Base-by-base conservation (phyloP, 1,140 invertebrate species). In the Lordiphosa collinella region DNA sequence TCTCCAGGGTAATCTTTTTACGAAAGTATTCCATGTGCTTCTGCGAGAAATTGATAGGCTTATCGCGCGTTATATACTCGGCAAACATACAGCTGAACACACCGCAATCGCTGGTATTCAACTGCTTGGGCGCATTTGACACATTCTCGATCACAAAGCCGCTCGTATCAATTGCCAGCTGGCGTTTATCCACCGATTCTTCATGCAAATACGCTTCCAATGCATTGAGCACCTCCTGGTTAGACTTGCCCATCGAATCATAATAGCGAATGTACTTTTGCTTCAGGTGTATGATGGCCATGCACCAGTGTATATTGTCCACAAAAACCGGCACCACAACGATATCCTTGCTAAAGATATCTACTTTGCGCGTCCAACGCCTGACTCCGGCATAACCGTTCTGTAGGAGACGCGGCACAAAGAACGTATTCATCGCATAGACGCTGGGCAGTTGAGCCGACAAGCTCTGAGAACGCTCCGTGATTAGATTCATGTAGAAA, bases 1-100 rank as follows among this genome's bases (percentile, higher is more conserved):
- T 97, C 91, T 99, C 98, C 56, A 97, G 94, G 5, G 95, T 93
- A 94, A 98, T 98, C 90, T 97, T 94, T 14, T 93, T 90, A 41
- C 98, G 91, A 84, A 98, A 96, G 82, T 97, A 98, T 0, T 95
- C 95, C 96, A 99, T 99, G 88, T 99, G 89, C 29, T 95, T 92
- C 90, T 98, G 97, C 0, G 90, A 90, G 85, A 95, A 95, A 16
- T 91, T 92, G 75, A 98, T 95, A 35, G 92, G 92, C 11, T 93
- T 94, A 82, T 94, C 92, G 38, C 96, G 91, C 0, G 93, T 92
- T 5, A 95, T 90, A 89, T 95, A 98, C 89, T 99, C 98, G 0
- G 97, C 97, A 91, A 95, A 98, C 88, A 96, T 98, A 89, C 97
- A 98, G 0, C 96, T 92, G 89, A 99, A 99, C 90, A 99, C 96